Evolutionary conservation across 2,888 invertebrate species (phyloP), one percentile per base, ranked within the genome.

Genomic region (Eupithecia vulgata): DNA sequence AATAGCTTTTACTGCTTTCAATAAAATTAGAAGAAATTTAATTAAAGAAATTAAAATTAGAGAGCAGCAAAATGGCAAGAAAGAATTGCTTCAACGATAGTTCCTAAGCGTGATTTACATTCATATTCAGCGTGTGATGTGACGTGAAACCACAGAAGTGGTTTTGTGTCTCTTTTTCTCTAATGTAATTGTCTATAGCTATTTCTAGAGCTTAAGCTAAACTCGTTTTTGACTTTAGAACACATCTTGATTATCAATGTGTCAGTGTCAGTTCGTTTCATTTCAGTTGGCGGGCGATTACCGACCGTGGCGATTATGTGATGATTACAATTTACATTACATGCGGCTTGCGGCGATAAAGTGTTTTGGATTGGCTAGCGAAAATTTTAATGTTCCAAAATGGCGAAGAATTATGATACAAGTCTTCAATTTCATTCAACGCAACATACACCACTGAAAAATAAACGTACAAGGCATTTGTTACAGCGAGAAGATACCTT

Each of bases 401-500:
- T 78, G 72, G 64, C 75, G 71, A 78, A 76, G 79, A 91, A 85
- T 87, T 87, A 87, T 71, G 91, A 93, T 75, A 85, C 83, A 83
- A 90, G 87, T 74, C 72, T 85, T 70, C 86, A 88, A 72, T 80
- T 91, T 65, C 86, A 93, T 80, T 92, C 92, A 48, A 88, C 89
- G 13, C 92, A 91, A 67, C 87, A 86, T 75, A 92, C 93, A 25
- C 92, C 94, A n/a, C 71, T 89, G 34, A 88, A 83, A 81, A 90
- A 85, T 80, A 91, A 87, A 82, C 87, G 91, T 61, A 85, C 86
- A 34, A 87, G 87, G 76, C 90, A 90, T 71, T 81, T 93, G 69
- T 75, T 92, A 68, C 81, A 85, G n/a, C 87, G 90, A 81, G 93
- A 94, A 81, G 93, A 94, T 75, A 90, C 93, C 4, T 81, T 94